These are phyloP conservation scores for Gobio gobio DNA, from an alignment of 2,113 vertebrate species.

Conservation along the genomic window DNA sequence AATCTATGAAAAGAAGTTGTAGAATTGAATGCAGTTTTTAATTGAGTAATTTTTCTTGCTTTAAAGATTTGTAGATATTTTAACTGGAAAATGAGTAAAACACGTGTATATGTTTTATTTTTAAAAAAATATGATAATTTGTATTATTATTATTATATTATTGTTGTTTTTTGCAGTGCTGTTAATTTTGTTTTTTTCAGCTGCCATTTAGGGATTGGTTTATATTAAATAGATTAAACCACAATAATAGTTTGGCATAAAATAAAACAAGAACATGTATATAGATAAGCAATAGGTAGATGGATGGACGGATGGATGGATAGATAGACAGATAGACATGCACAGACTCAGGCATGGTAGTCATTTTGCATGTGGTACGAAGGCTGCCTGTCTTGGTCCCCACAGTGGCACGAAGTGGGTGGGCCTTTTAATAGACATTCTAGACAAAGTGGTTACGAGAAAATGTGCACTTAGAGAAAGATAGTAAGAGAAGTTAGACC, in stretches of 20 bases:
- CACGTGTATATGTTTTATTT: neutral
- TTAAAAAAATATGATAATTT: too few species aligned
- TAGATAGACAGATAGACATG: neutral
- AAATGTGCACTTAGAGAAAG: constrained; percentile 2
- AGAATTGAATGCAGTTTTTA: neutral
- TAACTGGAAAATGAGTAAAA: neutral
- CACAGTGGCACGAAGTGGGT: neutral
- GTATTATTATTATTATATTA: too few species aligned
- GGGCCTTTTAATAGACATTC: constrained; percentile 24
- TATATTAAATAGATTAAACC: neutral
- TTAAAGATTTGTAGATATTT: neutral
- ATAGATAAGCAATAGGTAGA: too few species aligned
- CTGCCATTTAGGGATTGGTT: neutral
- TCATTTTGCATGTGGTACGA: neutral
- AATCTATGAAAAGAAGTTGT: neutral
- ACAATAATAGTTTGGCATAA: neutral
- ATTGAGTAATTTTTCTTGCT: neutral
- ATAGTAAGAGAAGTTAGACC: neutral
- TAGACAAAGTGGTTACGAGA: neutral
- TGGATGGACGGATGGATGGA: too few species aligned
- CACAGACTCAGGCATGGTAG: neutral
- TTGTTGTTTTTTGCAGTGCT: neutral
- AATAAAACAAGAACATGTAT: too few species aligned
- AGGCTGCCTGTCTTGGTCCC: constrained; percentile 19
- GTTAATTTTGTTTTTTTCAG: too few species aligned